Percentiles rank a stretch among this genome's conserved stretches.
phyloP scores from a whole-genome alignment of 1,140 invertebrate genomes.

The Scaptomyza montana region DNA sequence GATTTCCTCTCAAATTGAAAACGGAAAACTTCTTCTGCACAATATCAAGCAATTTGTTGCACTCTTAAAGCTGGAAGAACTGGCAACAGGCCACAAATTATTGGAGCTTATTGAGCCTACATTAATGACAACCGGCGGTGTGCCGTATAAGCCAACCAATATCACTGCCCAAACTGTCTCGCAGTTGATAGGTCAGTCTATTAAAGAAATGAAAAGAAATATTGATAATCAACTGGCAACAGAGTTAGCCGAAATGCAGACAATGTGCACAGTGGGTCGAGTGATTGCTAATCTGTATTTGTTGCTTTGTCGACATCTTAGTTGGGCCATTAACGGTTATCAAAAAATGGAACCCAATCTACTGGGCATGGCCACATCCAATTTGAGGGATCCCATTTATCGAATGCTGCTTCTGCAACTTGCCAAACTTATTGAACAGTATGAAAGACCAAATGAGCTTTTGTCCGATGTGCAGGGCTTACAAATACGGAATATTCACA shows the following conservation, averaged over 20 bases:
- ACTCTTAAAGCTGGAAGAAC: slow-evolving; percentile 33
- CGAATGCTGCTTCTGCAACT: slow-evolving; percentile 39
- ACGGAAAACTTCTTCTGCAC: background rate
- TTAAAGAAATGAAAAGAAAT: slow-evolving; percentile 19
- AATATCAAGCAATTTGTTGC: slow-evolving; percentile 48
- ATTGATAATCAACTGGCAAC: slow-evolving; percentile 29
- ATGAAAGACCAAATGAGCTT: background rate
- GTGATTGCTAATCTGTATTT: slow-evolving; percentile 43
- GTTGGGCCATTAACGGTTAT: slow-evolving; percentile 43
- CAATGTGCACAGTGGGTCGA: slow-evolving; percentile 2
- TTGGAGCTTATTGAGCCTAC: slow-evolving; percentile 34
- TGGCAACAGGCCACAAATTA: slow-evolving; percentile 12
- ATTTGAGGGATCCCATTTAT: slow-evolving; percentile 67
- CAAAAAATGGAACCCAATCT: slow-evolving; percentile 30
- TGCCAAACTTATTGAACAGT: slow-evolving; percentile 17
- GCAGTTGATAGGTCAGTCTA: slow-evolving; percentile 28
- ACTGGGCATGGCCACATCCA: slow-evolving; percentile 47
- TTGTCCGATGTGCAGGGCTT: background rate
- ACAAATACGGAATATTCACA: background rate
- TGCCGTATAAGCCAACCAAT: slow-evolving; percentile 40
- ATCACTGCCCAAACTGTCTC: slow-evolving; percentile 25
- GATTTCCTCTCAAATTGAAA: background rate
- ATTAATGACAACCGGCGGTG: slow-evolving; percentile 59
- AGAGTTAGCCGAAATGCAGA: background rate
- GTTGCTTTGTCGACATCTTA: slow-evolving; percentile 36